A percentile compares a stretch with the other conserved stretches of the same genome.
Conservation (phyloP, 2,113 vertebrate species). For the Gracilinanus agilis region DNA sequence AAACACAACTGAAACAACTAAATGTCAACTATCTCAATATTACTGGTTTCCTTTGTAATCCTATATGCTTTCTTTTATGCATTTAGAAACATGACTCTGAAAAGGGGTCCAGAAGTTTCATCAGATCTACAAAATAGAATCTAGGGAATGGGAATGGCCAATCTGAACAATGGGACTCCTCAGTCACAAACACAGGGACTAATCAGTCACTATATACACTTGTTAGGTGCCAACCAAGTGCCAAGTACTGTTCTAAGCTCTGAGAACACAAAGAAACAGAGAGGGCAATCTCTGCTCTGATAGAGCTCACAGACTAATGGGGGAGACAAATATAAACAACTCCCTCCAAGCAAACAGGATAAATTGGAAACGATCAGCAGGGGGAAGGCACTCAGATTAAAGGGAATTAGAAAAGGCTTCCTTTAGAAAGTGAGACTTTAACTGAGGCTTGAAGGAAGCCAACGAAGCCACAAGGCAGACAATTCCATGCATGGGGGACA, state of each 20-base stretch:
- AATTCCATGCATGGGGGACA: not conserved
- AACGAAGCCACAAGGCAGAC: not conserved
- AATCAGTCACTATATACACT: not conserved
- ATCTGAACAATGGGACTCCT: not conserved
- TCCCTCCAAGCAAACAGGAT: not conserved
- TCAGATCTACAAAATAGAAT: not conserved
- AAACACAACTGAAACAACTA: too few relatives aligned
- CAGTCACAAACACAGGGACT: not conserved
- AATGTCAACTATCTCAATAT: not conserved
- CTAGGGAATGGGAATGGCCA: not conserved
- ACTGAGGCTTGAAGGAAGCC: not conserved
- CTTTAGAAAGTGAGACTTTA: not conserved
- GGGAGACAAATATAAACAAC: not conserved
- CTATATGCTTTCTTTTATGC: not conserved
- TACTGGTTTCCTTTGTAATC: not conserved
- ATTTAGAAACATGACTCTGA: not conserved
- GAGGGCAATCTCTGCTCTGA: not conserved
- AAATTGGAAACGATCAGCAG: not conserved
- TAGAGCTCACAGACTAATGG: not conserved
- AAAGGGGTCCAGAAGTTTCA: not conserved
- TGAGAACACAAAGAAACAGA: not conserved
- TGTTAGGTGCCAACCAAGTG: too few relatives aligned
- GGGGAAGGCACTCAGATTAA: not conserved
- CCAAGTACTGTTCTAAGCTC: not conserved
- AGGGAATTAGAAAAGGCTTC: not conserved